Percentiles rank a stretch among this genome's conserved stretches.
Conservation (phyloP, 2,888 invertebrate genomes). For the Halocaridina rubra region DNA sequence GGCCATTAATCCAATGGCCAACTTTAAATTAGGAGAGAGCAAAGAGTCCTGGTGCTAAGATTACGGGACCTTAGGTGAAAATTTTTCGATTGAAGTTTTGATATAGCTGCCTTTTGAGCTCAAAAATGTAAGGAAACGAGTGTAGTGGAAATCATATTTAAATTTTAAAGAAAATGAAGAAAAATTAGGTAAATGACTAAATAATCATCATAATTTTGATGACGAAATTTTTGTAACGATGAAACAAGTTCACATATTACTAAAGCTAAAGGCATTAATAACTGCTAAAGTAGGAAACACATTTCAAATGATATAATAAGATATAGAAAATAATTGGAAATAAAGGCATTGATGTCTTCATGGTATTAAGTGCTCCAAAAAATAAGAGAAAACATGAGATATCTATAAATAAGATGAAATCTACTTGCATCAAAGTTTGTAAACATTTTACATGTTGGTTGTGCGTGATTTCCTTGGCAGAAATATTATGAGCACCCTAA, state of each 20-base stretch:
- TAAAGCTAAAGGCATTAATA: no score
- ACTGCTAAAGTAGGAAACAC: not conserved
- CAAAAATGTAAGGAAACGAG: not conserved
- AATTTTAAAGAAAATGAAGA: not conserved
- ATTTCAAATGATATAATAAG: not conserved
- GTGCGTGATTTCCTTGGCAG: not conserved
- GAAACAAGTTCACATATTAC: no score
- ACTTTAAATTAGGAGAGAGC: not conserved
- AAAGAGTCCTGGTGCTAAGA: constrained; percentile 62
- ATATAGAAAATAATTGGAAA: no score
- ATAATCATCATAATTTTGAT: no score
- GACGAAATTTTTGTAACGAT: no score
- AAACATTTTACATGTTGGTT: not conserved
- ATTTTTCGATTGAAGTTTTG: no score
- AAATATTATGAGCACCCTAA: not conserved
- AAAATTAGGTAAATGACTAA: not conserved
- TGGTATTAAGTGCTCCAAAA: no score
- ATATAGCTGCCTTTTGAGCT: not conserved
- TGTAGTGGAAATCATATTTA: not conserved
- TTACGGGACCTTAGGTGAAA: not conserved
- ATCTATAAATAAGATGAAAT: not conserved
- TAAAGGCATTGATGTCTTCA: no score
- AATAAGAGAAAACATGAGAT: no score
- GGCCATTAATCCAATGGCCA: constrained; percentile 41
- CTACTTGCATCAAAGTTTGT: not conserved